Base-by-base conservation (phyloP, 2,797 vertebrate genomes). In the Macroramphosus scolopax region DNA sequence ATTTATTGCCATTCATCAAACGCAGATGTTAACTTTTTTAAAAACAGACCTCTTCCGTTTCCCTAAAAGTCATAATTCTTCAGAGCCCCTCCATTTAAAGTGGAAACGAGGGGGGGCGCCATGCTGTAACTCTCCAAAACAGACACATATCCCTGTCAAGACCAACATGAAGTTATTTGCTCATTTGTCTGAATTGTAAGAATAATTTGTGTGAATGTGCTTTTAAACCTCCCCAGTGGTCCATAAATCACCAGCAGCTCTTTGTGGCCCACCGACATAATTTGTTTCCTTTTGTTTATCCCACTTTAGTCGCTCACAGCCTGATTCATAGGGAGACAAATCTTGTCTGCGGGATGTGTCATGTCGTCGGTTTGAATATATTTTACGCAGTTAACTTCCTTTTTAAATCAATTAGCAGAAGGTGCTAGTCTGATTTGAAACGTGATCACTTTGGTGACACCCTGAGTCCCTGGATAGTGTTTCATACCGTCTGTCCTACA, bases 131-230 rank as follows among this genome's bases (percentile, higher is more conserved):
- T 66, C 46, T 62, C 48, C 52, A 41, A 63, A 77, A 69, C 32
- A 75, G 50, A 68, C 71, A 66, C 80, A 80, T 83, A 78, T 83
- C 77, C 64, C 73, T 55, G 63, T 87, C 83, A 81, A 58, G 67
- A 63, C 75, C 77, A 82, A 82, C 78, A 64, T 80, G 60, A 60
- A 83, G 58, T 78, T 81, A 74, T 86, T 86, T 82, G 73, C 80
- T 81, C 79, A 78, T 84, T 87, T 87, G 78, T 88, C 65, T 84
- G 63, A 79, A 74, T 82, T 83, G 82, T 78, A 78, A 18, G 68
- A 75, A 78, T 82, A 72, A 86, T 87, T 85, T 87, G 82, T 80
- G 77, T 65, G 75, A 88, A 86, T 81, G 78, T 65, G 68, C 75
- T 81, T 85, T 87, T 84, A 77, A 84, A 51, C 63, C 66, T 88